Evolutionary conservation across 1,140 invertebrate species (phyloP).

Genomic region (Delia radicum): DNA sequence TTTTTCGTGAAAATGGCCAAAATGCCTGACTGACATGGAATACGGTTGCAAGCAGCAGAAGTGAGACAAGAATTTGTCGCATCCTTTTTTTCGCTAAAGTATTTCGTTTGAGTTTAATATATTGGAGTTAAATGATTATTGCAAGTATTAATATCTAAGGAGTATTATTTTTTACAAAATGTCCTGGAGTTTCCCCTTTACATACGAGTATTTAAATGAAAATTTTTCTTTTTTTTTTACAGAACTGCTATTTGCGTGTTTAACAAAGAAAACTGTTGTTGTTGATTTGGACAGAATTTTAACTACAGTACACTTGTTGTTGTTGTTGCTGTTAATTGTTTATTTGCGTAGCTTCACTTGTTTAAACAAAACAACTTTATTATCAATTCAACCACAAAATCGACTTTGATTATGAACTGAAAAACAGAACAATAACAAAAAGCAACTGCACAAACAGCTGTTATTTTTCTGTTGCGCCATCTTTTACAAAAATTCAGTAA

Average conservation of each 20-base stretch:
- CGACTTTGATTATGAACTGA: background rate
- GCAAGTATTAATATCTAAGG: too few species aligned
- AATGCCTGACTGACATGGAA: constrained; percentile 28
- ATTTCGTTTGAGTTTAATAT: background rate
- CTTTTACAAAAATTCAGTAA: too few species aligned
- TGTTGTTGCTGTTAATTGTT: background rate
- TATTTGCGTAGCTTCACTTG: background rate
- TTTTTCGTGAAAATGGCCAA: constrained; percentile 38
- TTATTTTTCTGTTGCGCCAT: too few species aligned
- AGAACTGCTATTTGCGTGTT: background rate
- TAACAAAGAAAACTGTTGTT: background rate
- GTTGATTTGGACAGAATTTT: background rate
- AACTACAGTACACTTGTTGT: background rate
- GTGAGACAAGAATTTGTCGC: background rate
- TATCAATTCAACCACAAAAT: background rate
- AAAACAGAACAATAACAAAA: background rate
- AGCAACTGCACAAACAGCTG: background rate
- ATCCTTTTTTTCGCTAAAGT: background rate
- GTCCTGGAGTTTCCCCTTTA: background rate
- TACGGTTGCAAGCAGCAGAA: constrained; percentile 27
- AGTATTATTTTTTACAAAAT: background rate
- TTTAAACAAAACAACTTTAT: background rate
- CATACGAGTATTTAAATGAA: too few species aligned
- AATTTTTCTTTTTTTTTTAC: background rate
- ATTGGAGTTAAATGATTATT: too few species aligned